Base-by-base conservation (phyloP, 2,888 invertebrate genomes). In the Plebejus argus region DNA sequence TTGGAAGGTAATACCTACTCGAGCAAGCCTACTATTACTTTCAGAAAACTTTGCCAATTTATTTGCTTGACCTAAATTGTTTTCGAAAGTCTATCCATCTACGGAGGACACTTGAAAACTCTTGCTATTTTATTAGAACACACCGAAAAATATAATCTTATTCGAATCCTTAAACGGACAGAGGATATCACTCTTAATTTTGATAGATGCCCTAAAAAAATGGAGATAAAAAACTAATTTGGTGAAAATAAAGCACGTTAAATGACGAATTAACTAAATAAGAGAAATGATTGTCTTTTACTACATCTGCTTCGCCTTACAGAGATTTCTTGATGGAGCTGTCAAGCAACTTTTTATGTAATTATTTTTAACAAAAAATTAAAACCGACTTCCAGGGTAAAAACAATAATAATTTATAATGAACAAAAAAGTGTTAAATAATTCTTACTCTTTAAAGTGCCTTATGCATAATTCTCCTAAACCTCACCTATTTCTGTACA, bases 241-340 rank as follows among this genome's bases (percentile, higher is more conserved):
- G 58, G 58, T n/a, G 10, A 58, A 20, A 20, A 20, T 20, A 58
- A n/a, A n/a, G 10, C 58, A 58, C 7, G 58, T 20, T 1, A 58
- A 58, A 58, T 56, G n/a, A 56, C 58, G 18, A n/a, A 70, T 33
- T 70, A 70, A 7, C 70, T 35, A 18, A 35, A 70, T 70, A 18
- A 70, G 35, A 35, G 18, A 70, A 70, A 70, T 35, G 2, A 39
- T 70, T 1, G 33, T 35, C 2, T 18, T 33, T 33, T 12, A 70
- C n/a, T n/a, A 70, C 35, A 70, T 70, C 35, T 33, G 70, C n/a
- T 35, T 28, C 3, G 33, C 70, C 70, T 70, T n/a, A 35, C 70
- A 70, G 28, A 33, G 35, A 70, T n/a, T n/a, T n/a, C n/a, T n/a
- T n/a, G n/a, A n/a, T n/a, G n/a, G n/a, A n/a, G n/a, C n/a, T n/a